Evolutionary conservation across 2,797 vertebrate genomes (phyloP).

Genomic region (Sparidentex hasta): DNA sequence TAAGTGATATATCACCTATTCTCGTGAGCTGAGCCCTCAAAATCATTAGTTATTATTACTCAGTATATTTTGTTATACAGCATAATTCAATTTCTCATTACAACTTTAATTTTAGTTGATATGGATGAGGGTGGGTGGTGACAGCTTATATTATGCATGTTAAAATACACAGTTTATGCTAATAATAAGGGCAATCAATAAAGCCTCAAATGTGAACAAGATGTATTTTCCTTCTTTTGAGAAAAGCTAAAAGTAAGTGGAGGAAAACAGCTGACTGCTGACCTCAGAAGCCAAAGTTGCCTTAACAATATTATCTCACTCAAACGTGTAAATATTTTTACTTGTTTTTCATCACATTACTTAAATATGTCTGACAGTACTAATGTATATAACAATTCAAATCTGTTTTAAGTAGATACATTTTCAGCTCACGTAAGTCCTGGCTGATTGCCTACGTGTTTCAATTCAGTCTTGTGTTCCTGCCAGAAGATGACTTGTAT

Average conservation of each 20-base stretch:
- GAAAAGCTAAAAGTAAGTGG: neutral
- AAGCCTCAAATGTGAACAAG: neutral
- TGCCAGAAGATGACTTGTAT: constrained; percentile 38
- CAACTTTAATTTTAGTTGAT: neutral
- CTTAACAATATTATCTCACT: neutral
- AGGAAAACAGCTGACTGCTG: neutral
- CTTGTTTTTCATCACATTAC: neutral
- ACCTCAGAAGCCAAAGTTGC: too few relatives aligned
- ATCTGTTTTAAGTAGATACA: neutral
- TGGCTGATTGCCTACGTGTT: constrained; percentile 33
- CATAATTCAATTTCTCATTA: too few relatives aligned
- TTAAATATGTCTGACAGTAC: neutral
- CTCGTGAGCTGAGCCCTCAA: too few relatives aligned
- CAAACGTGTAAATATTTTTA: neutral
- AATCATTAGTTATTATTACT: too few relatives aligned
- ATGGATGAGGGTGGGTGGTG: neutral
- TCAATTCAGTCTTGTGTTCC: constrained; percentile 34
- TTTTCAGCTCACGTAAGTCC: constrained; percentile 34
- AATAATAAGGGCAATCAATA: neutral
- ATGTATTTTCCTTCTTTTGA: neutral
- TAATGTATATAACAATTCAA: neutral
- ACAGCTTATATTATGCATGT: neutral
- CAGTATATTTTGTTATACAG: too few relatives aligned
- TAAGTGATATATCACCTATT: too few relatives aligned
- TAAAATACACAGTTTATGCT: neutral